Conservation (phyloP, 1,140 invertebrate genomes). For the Drosophila nebulosa region DNA sequence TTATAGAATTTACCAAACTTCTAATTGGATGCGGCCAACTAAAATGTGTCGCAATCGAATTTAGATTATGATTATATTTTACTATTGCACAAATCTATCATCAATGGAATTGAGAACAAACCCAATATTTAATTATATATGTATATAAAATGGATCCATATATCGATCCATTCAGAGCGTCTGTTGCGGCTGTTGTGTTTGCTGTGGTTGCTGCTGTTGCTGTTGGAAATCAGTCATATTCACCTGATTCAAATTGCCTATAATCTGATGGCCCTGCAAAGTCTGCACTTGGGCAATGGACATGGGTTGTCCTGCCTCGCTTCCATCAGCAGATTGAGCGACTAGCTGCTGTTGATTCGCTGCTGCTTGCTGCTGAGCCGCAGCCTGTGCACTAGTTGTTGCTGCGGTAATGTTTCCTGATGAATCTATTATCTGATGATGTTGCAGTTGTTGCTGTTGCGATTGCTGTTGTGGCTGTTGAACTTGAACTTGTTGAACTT, state of each 20-base stretch:
- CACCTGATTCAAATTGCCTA: slow-evolving; percentile 81
- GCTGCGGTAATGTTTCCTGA: slow-evolving; percentile 67
- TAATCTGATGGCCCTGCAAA: slow-evolving; percentile 79
- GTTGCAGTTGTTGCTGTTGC: slow-evolving; percentile 67
- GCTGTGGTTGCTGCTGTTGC: slow-evolving; percentile 53
- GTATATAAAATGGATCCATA: slow-evolving; percentile 31
- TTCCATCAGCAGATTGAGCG: slow-evolving; percentile 72
- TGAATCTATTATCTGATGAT: slow-evolving; percentile 73
- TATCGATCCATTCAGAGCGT: slow-evolving; percentile 56
- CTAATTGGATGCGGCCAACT: not conserved
- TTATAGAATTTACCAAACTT: not conserved
- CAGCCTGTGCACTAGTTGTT: slow-evolving; percentile 67
- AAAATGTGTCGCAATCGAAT: too few relatives aligned
- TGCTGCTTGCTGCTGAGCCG: slow-evolving; percentile 62
- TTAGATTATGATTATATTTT: not conserved
- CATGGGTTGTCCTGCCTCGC: slow-evolving; percentile 69
- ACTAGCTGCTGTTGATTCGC: slow-evolving; percentile 69
- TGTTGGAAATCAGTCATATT: slow-evolving; percentile 80
- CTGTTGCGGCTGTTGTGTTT: slow-evolving; percentile 65
- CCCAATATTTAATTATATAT: slow-evolving; percentile 8
- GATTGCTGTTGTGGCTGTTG: slow-evolving; percentile 51
- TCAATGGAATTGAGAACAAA: not conserved
- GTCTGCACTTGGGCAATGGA: slow-evolving; percentile 80
- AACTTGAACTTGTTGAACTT: slow-evolving; percentile 26
- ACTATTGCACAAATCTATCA: not conserved